Conservation (phyloP, 2,797 vertebrate species). For the Sciurus vulgaris region DNA sequence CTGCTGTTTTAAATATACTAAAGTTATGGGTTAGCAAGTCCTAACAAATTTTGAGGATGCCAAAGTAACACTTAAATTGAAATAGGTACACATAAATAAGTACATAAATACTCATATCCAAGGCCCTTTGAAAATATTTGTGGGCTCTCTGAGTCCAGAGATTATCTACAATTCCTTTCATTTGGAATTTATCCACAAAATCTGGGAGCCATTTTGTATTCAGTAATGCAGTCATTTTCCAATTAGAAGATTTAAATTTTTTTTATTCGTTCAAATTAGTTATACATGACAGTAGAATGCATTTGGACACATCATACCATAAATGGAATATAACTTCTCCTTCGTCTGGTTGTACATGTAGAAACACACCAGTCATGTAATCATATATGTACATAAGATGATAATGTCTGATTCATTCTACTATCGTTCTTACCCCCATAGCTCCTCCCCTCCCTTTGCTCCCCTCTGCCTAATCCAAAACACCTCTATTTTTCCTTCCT, state of each 20-base stretch:
- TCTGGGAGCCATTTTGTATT: neutral
- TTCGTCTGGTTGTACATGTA: too few species aligned
- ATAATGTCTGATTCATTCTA: too few species aligned
- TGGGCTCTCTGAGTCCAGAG: neutral
- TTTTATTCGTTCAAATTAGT: too few species aligned
- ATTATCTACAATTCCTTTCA: neutral
- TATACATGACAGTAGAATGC: too few species aligned
- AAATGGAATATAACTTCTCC: too few species aligned
- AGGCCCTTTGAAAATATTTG: neutral
- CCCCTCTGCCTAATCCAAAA: too few species aligned
- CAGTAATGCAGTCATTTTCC: neutral
- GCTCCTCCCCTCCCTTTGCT: too few species aligned
- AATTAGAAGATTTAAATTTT: neutral
- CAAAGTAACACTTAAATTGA: neutral
- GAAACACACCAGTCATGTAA: too few species aligned
- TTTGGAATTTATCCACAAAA: neutral
- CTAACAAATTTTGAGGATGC: constrained; percentile 8
- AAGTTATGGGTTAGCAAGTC: neutral
- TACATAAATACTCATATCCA: neutral
- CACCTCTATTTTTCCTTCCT: too few species aligned
- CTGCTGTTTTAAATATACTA: constrained; percentile 1
- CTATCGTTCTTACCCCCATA: too few species aligned
- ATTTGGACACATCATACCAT: too few species aligned
- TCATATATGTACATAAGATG: too few species aligned
- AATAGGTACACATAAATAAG: neutral